Evolutionary conservation across 1,140 invertebrate genomes (phyloP), one percentile per base, ranked within the genome.

Genomic region (Orchesella cincta): DNA sequence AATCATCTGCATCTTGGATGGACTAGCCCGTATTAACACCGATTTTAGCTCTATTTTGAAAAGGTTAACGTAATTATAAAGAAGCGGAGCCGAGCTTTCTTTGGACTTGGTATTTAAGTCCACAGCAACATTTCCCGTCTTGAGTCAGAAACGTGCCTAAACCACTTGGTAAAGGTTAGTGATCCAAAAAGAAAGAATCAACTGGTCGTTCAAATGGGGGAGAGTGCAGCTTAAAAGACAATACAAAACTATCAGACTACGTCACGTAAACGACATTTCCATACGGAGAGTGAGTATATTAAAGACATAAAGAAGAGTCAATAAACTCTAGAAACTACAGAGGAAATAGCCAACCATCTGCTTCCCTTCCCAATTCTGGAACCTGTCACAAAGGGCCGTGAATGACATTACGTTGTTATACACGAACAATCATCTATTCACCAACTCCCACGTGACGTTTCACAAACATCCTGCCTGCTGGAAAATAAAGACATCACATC

Each of bases 131-230:
- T n/a, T n/a, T n/a, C n/a, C n/a, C n/a, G n/a, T n/a, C n/a, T n/a
- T n/a, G n/a, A n/a, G n/a, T n/a, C n/a, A n/a, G n/a, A n/a, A n/a
- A n/a, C n/a, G n/a, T n/a, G n/a, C n/a, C n/a, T n/a, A n/a, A n/a
- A n/a, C n/a, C n/a, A n/a, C n/a, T n/a, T 67, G 62, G 62, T 31
- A 33, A 67, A 67, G 62, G 62, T 67, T 67, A 67, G 62, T 67
- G 62, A 67, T 67, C 62, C 31, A n/a, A 67, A 29, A 31, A 29
- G 33, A 31, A 67, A 67, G 62, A 67, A 67, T 67, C 62, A 67
- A 67, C 62, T 67, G 62, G 62, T 67, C 62, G 62, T 29, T 67
- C 23, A 29, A 67, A 31, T 31, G 26, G 39, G 39, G 18, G 39
- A 46, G 18, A 18, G 39, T 18, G 5, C 52, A 57, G 23, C 23